phyloP scores from a whole-genome alignment of 2,113 vertebrate species.

The Campylomormyrus tamandua region DNA sequence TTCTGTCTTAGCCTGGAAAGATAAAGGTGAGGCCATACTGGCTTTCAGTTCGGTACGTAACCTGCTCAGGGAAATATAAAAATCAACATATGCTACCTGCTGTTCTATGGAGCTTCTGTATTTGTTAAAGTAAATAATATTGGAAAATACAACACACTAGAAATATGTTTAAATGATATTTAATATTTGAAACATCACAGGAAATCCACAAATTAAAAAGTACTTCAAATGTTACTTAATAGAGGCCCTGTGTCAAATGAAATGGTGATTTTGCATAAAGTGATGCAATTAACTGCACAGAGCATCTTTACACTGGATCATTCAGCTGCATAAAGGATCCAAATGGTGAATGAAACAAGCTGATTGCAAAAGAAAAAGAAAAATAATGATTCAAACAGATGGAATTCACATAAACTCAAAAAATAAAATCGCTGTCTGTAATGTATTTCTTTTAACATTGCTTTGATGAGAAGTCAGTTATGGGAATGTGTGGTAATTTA shows the following conservation, averaged over 20 bases:
- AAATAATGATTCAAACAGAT: background rate
- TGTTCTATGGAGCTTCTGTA: background rate
- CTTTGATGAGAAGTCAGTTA: background rate
- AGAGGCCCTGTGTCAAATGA: background rate
- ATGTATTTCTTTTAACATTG: background rate
- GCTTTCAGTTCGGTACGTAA: background rate
- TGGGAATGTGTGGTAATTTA: background rate
- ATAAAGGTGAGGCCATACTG: conserved; percentile 7
- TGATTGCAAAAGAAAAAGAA: background rate
- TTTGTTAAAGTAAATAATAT: background rate
- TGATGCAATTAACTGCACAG: background rate
- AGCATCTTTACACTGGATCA: background rate
- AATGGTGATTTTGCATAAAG: background rate
- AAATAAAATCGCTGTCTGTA: background rate
- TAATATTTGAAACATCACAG: background rate
- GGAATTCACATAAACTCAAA: background rate
- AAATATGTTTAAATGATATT: background rate
- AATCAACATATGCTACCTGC: background rate
- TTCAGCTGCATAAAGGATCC: background rate
- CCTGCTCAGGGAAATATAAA: background rate
- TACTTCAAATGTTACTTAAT: background rate
- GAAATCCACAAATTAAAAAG: background rate
- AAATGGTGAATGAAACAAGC: background rate
- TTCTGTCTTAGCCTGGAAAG: conserved; percentile 68
- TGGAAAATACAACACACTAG: background rate